Conservation (phyloP, 2,113 vertebrate species). For the Dicerorhinus sumatrensis region DNA sequence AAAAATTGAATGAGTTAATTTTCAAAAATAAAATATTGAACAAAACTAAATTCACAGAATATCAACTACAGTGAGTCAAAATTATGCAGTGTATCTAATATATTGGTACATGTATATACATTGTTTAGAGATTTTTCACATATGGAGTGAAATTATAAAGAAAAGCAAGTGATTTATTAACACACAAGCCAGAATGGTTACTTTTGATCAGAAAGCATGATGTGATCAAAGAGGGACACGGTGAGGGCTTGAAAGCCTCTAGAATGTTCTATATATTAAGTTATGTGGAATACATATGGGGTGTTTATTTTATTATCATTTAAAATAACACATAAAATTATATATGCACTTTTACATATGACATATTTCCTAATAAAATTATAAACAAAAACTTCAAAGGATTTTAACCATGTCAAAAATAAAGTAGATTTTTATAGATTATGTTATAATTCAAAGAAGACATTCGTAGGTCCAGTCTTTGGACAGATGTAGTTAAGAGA, state of each 20-base stretch:
- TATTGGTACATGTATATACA: rapidly evolving
- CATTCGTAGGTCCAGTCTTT: not conserved
- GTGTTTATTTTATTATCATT: not conserved
- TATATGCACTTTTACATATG: not conserved
- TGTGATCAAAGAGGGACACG: not conserved
- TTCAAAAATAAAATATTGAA: not conserved
- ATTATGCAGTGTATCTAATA: not conserved
- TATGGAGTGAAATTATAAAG: not conserved
- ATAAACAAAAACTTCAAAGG: not conserved
- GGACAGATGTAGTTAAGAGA: not conserved
- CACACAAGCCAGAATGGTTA: not conserved
- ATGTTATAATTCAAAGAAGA: not conserved
- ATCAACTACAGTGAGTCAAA: not conserved
- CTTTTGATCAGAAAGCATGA: not conserved
- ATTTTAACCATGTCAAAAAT: not conserved
- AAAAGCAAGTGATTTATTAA: not conserved
- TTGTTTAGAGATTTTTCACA: not conserved
- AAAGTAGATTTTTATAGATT: not conserved
- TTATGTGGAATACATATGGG: not conserved
- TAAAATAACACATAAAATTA: not conserved
- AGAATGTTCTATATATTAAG: not conserved
- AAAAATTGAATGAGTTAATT: not conserved
- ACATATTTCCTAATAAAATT: not conserved
- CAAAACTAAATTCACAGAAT: not conserved
- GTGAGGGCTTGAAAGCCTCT: not conserved